Evolutionary conservation across 2,113 vertebrate genomes (phyloP), one percentile per base, ranked within the genome.

Genomic region (Fulica atra): DNA sequence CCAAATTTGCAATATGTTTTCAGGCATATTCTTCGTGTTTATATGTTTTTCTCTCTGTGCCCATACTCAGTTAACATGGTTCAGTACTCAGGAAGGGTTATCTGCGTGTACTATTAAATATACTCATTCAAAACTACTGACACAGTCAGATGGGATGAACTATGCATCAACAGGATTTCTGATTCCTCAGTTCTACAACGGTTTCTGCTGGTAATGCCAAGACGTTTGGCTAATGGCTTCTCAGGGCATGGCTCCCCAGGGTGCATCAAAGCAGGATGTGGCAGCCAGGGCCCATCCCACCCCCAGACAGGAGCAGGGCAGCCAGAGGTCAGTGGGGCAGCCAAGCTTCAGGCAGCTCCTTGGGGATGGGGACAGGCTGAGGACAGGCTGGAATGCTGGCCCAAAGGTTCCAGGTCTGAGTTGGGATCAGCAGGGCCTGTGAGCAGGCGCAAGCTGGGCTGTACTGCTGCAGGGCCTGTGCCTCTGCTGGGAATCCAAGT

Each of bases 321-420:
- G 26, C 9, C 2, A 8, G 36, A 20, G 25, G 6, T 15, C 38
- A 73, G 20, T 2, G 4, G 25, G 33, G 36, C 25, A 72, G 36
- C 40, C 71, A 25, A 63, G 40, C 18, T 25, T 13, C 6, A 7
- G 23, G 26, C 70, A 50, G 4, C 17, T 78, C 35, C 16, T 19
- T 40, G 38, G 10, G 23, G 33, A 66, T 14, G 19, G 25, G 13
- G 16, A 12, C 1, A 0, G n/a, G 21, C 48, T 63, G 36, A 66
- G 20, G 18, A 48, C 0, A 0, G 28, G 24, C 17, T 66, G 0
- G 0, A 28, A 5, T 7, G 3, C 5, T 63, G 24, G 36, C n/a
- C 42, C 10, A 5, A 0, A 48, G 7, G 31, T 2, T 35, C 9
- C 12, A 20, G 29, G 3, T 23, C 23, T 24, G 10, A 5, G 9